These are phyloP conservation scores for Deroplatys truncata DNA, from an alignment of 2,888 invertebrate species.

Conservation along the genomic window DNA sequence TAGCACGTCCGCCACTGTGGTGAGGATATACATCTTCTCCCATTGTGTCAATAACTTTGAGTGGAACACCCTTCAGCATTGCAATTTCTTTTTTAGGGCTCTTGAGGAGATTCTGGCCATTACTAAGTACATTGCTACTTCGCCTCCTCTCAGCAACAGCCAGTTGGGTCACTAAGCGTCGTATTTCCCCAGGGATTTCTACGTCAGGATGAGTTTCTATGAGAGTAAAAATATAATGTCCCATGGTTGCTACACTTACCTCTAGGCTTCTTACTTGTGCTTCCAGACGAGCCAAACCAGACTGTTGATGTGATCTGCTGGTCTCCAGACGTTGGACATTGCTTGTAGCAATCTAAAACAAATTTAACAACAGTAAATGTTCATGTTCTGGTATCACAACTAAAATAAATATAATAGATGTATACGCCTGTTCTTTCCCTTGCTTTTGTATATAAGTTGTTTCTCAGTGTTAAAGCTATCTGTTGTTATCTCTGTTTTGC, in stretches of 20 bases:
- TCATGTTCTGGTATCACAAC: background rate
- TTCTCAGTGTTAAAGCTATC: too few species aligned
- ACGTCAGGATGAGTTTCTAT: conserved; percentile 60
- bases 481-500: too few species aligned
- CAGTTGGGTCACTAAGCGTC: conserved; percentile 66
- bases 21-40: background rate
- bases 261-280: conserved; percentile 69
- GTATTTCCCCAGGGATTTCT: conserved; percentile 69
- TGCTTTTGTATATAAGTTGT: too few species aligned
- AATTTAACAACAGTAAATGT: background rate
- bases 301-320: conserved; percentile 58
- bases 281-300: conserved; percentile 61
- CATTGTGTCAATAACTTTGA: background rate
- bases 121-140: conserved; percentile 27
- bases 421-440: background rate
- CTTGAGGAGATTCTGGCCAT: conserved; percentile 34
- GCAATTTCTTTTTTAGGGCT: background rate
- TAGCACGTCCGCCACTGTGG: background rate
- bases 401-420: background rate
- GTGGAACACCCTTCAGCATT: background rate
- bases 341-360: conserved; percentile 42
- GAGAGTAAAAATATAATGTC: conserved; percentile 66
- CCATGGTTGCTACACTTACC: conserved; percentile 67
- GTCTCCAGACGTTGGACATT: conserved; percentile 64
- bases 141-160: conserved; percentile 45